Base-by-base conservation (phyloP, 2,888 invertebrate species). In the Callinectes sapidus region DNA sequence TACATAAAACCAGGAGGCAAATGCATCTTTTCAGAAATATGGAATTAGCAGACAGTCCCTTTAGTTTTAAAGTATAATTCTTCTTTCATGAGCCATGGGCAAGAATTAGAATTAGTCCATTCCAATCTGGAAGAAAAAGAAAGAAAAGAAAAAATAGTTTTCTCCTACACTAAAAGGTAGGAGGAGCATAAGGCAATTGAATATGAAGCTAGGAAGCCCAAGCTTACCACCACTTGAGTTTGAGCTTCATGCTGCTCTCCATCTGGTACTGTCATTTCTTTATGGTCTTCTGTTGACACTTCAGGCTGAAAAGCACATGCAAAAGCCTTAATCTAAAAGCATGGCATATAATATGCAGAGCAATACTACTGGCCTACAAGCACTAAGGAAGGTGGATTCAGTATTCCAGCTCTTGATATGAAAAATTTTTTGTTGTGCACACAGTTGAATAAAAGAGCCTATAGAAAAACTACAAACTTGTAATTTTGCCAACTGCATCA, bases 251-350 rank as follows among this genome's bases (percentile, higher is more conserved):
- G 92, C 87, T 92, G 90, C 92, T 92, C 92, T 90, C 87, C 92
- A 32, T 85, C 89, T 85, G 89, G 61, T 71, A 81, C 85, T 77
- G n/a, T 35, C 88, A 55, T 87, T 66, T 91, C 91, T 91, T 91
- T 92, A 77, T 42, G 39, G 48, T 89, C 89, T 88, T 92, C 92
- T 89, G 89, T 81, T 61, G 90, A 81, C 81, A 81, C 92, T 88
- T 88, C 92, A 92, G 90, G 87, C 90, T 90, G 92, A 88, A 92
- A 92, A 89, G 92, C 92, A 92, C 92, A 89, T 92, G 92, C 92
- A 87, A 89, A 92, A 89, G 92, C 92, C 35, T 86, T 85, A 90
- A 90, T 85, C 48, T 90, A 54, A 77, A 90, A 86, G 90, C 90
- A 90, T 16, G 35, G 55, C 85, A 61, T 32, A 54, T 55, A 61